Percentiles rank a stretch among this genome's conserved stretches.
These are phyloP conservation scores for Mechanitis mazaeus DNA, from an alignment of 2,888 invertebrate species.

Conservation along the genomic window DNA sequence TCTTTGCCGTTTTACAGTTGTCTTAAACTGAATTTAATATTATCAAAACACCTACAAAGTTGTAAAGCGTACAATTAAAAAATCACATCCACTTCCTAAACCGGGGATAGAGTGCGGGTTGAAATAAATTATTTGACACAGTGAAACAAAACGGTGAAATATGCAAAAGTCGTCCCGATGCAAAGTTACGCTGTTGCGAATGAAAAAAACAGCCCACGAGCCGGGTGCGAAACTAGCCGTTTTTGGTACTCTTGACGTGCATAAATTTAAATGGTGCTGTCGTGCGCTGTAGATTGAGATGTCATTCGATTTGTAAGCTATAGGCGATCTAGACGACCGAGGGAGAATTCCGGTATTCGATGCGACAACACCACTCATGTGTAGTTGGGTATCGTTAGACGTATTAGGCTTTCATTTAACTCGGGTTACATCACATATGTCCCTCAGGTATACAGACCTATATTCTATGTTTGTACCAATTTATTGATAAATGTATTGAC, in stretches of 20 bases:
- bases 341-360: not conserved
- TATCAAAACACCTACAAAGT: not conserved
- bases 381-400: no score
- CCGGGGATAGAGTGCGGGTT: slow-evolving; percentile 28
- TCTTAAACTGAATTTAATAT: not conserved
- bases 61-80: slow-evolving; percentile 15
- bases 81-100: slow-evolving; percentile 29
- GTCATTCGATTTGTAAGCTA: slow-evolving; percentile 43
- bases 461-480: no score
- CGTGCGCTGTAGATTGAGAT: slow-evolving; percentile 43
- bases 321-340: slow-evolving; percentile 13
- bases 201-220: slow-evolving; percentile 34
- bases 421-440: no score
- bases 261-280: slow-evolving; percentile 36
- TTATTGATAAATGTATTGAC: no score
- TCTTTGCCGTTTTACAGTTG: not conserved
- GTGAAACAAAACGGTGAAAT: slow-evolving; percentile 34
- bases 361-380: not conserved
- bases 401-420: no score
- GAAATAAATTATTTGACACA: slow-evolving; percentile 35
- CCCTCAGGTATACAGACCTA: no score
- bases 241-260: slow-evolving; percentile 35
- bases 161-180: slow-evolving; percentile 35
- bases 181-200: slow-evolving; percentile 34
- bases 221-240: slow-evolving; percentile 31